These are phyloP conservation scores for Oxygymnocypris stewartii DNA, from an alignment of 2,113 vertebrate genomes.

Conservation along the genomic window DNA sequence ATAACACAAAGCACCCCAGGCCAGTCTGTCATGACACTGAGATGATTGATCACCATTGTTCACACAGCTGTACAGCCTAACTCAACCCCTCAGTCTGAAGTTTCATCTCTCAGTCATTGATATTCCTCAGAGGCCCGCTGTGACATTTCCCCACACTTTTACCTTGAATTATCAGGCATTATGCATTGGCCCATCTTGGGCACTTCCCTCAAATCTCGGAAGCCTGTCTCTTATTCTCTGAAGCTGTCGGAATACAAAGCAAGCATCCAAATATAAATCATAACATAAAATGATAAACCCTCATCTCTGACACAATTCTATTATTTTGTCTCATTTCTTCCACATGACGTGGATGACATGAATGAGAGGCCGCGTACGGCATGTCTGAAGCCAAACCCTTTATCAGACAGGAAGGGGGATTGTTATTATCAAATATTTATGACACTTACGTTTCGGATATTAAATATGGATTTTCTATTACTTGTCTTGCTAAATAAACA, in stretches of 20 bases:
- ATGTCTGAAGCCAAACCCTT: neutral
- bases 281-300: slow-evolving; percentile 54
- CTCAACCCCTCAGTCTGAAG: neutral
- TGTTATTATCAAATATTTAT: slow-evolving; percentile 50
- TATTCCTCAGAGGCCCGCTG: slow-evolving; percentile 57
- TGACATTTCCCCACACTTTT: slow-evolving; percentile 63
- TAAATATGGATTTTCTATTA: slow-evolving; percentile 48
- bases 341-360: slow-evolving; percentile 8
- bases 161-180: slow-evolving; percentile 58
- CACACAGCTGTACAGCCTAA: neutral
- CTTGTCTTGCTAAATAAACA: slow-evolving; percentile 42
- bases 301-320: slow-evolving; percentile 48
- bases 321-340: slow-evolving; percentile 22
- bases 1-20: slow-evolving; percentile 14
- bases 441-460: slow-evolving; percentile 39
- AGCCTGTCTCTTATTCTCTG: slow-evolving; percentile 56
- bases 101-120: slow-evolving; percentile 46
- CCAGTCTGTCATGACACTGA: neutral
- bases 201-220: slow-evolving; percentile 48
- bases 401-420: slow-evolving; percentile 23
- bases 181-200: slow-evolving; percentile 51
- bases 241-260: slow-evolving; percentile 56
- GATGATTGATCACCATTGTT: slow-evolving; percentile 36
- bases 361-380: neutral
- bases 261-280: slow-evolving; percentile 48